Evolutionary conservation across 1,140 invertebrate genomes (phyloP).

Genomic region (Drosophila nannoptera): DNA sequence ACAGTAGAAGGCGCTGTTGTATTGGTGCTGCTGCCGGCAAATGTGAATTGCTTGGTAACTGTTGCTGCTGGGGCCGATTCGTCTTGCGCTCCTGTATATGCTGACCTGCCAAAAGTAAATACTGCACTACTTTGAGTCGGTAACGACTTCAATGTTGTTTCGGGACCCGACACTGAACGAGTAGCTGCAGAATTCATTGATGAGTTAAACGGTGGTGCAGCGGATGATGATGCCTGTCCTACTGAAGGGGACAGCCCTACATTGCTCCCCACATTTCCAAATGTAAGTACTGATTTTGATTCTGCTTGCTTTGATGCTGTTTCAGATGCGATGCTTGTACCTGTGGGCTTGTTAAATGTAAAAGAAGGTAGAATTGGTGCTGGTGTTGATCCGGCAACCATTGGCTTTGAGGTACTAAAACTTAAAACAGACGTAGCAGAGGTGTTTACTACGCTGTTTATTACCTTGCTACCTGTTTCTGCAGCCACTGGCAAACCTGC

Average conservation of each 20-base stretch:
- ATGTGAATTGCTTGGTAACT: conserved; percentile 19
- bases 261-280: conserved; percentile 21
- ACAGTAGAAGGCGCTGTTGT: background rate
- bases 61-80: background rate
- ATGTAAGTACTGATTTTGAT: conserved; percentile 23
- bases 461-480: conserved; percentile 1
- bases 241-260: background rate
- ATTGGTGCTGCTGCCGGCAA: conserved; percentile 30
- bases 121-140: conserved; percentile 10
- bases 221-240: background rate
- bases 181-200: conserved; percentile 2
- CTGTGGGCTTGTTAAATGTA: conserved; percentile 21
- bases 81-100: background rate
- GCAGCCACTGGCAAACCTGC: conserved; percentile 8
- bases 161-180: background rate
- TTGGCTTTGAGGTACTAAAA: background rate
- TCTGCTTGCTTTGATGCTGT: conserved; percentile 18
- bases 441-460: background rate
- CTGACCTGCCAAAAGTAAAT: conserved; percentile 25
- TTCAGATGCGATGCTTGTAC: conserved; percentile 11
- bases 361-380: background rate
- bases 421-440: background rate
- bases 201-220: conserved; percentile 12
- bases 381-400: background rate
- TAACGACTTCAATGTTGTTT: background rate